phyloP scores from a whole-genome alignment of 1,140 invertebrate genomes.

The Ceratoteleas bidentatus region DNA sequence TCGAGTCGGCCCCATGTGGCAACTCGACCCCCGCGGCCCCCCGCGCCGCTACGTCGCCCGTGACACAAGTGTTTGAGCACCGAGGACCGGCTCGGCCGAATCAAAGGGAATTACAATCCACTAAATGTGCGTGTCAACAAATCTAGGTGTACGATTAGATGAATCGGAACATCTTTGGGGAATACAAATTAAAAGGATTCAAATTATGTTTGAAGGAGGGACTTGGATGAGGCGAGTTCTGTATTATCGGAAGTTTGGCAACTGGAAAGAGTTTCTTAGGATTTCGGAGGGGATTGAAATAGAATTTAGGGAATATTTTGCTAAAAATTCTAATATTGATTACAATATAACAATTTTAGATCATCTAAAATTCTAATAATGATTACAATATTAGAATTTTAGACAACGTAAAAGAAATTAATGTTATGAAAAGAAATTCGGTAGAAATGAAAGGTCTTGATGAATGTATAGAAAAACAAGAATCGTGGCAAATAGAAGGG shows the following conservation, averaged over 20 bases:
- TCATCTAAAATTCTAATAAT: too few relatives aligned
- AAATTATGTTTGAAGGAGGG: conserved; percentile 33
- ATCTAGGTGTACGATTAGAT: conserved; percentile 60
- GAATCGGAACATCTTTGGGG: conserved; percentile 65
- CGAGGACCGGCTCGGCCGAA: conserved; percentile 28
- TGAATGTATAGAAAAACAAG: too few relatives aligned
- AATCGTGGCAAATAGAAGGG: too few relatives aligned
- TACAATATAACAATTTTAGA: too few relatives aligned
- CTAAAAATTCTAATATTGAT: too few relatives aligned
- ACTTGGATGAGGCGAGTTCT: conserved; percentile 19
- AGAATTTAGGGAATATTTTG: too few relatives aligned
- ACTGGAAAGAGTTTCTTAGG: too few relatives aligned
- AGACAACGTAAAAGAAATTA: too few relatives aligned
- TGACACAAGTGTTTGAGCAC: conserved; percentile 52
- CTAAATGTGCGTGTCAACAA: conserved; percentile 58
- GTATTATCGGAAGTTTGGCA: neutral
- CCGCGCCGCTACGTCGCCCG: conserved; percentile 32
- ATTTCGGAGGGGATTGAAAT: too few relatives aligned
- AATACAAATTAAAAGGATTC: conserved; percentile 52
- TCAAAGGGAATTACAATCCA: conserved; percentile 63
- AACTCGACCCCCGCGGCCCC: conserved; percentile 30
- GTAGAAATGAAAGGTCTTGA: too few relatives aligned
- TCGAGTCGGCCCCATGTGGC: conserved; percentile 53
- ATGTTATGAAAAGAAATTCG: too few relatives aligned
- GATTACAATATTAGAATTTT: too few relatives aligned